phyloP scores from a whole-genome alignment of 2,797 vertebrate genomes.

The Meriones psammophilus region DNA sequence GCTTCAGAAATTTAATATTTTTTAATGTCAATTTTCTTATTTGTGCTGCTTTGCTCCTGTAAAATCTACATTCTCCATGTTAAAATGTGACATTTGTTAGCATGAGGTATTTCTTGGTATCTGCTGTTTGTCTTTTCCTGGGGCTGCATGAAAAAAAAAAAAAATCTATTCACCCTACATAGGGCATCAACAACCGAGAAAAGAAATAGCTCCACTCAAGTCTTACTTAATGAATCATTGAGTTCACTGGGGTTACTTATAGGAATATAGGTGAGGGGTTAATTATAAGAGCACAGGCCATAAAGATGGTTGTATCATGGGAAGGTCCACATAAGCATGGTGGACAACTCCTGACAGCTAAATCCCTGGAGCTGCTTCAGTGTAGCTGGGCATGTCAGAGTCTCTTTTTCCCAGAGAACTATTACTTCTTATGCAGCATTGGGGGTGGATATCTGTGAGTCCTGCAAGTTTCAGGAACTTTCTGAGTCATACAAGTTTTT shows the following conservation, averaged over 20 bases:
- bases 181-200: background rate
- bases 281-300: background rate
- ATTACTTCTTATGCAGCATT: background rate
- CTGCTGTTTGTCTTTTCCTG: background rate
- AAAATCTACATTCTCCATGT: conserved; percentile 10
- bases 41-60: background rate
- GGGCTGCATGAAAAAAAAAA: background rate
- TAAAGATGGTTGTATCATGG: background rate
- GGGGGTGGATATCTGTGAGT: background rate
- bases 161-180: background rate
- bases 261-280: background rate
- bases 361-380: background rate
- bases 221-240: background rate
- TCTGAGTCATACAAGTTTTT: too few species aligned
- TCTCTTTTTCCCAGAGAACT: background rate
- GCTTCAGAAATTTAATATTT: background rate
- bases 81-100: conserved; percentile 20
- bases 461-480: background rate
- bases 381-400: background rate
- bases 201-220: background rate
- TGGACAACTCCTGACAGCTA: background rate
- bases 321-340: background rate
- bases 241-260: background rate
- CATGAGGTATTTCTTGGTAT: conserved; percentile 36
- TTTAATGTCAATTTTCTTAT: background rate